Evolutionary conservation across 1,140 invertebrate species (phyloP), one percentile per base, ranked within the genome.

Genomic region (Plectrocnemia conspersa): DNA sequence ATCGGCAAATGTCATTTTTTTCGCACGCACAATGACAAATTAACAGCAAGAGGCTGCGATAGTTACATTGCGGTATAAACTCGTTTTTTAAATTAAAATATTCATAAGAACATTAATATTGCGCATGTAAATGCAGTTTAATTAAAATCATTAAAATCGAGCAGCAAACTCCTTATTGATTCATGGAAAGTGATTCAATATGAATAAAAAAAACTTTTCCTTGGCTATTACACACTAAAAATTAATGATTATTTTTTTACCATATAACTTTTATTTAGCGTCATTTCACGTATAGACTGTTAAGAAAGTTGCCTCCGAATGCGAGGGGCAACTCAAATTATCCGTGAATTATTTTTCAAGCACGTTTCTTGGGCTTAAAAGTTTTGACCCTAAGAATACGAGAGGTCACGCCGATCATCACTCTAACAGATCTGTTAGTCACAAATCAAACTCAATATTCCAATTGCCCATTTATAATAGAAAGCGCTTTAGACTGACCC

Each of bases 311-410:
- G 47, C 47, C 47, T 50, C 47, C 32, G 47, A 10, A 38, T 15
- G 25, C n/a, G 47, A 50, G 36, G 29, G 47, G 32, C 33, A 50
- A 50, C 47, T n/a, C 23, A 16, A 22, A 50, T 50, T 50, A 50
- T 50, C 32, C 47, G 42, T 54, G 40, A 54, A 54, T 54, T 54
- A 54, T 54, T 54, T n/a, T 54, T 54, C 33, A 42, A 45, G 27
- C 52, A 54, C 52, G 52, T 54, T 54, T 54, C 38, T 54, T 45
- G 41, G 33, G 32, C 52, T 54, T 45, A 54, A 54, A 54, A 45
- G 41, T 54, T 54, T 54, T 44, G 42, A 44, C 52, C 52, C 42
- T 13, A 15, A 23, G 25, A 45, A 32, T 21, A 35, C 24, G 40
- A n/a, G 15, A 24, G 52, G 52, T 54, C 52, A 54, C 52, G 46